A percentile compares a stretch with the other conserved stretches of the same genome.
Evolutionary conservation across 2,113 vertebrate genomes (phyloP).

Genomic region (Hepsetus odoe): DNA sequence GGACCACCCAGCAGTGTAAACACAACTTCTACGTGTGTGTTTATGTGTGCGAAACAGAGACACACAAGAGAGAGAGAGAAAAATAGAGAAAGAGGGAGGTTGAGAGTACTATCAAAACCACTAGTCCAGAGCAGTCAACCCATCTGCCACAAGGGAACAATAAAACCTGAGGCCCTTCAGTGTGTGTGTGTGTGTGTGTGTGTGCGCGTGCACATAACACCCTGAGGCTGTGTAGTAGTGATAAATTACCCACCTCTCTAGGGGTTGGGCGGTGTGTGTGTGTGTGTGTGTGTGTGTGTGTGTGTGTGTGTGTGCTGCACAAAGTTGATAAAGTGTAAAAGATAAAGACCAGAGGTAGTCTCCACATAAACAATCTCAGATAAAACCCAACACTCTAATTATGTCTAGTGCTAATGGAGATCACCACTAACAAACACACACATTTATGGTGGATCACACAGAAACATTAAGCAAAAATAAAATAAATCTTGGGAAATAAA

Average conservation of each 20-base stretch:
- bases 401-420: constrained; percentile 19
- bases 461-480: background rate
- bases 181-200: constrained; percentile 21
- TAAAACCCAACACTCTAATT: constrained; percentile 40
- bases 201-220: constrained; percentile 30
- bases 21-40: too few species aligned
- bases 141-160: constrained; percentile 58
- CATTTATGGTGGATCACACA: too few species aligned
- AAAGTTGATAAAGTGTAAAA: constrained; percentile 38
- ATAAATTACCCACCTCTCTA: constrained; percentile 52
- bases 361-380: constrained; percentile 42
- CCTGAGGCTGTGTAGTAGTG: constrained; percentile 51
- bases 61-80: background rate
- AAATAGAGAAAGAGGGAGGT: constrained; percentile 2
- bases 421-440: background rate
- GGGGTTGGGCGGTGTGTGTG: constrained; percentile 13
- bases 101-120: constrained; percentile 50
- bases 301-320: constrained; percentile 37
- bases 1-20: background rate
- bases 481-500: too few species aligned
- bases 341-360: constrained; percentile 43
- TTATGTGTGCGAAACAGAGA: background rate
- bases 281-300: constrained; percentile 33
- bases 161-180: constrained; percentile 40
- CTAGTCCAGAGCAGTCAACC: constrained; percentile 46